Conservation (phyloP, 2,888 invertebrate genomes). For the Copidosoma aretas region DNA sequence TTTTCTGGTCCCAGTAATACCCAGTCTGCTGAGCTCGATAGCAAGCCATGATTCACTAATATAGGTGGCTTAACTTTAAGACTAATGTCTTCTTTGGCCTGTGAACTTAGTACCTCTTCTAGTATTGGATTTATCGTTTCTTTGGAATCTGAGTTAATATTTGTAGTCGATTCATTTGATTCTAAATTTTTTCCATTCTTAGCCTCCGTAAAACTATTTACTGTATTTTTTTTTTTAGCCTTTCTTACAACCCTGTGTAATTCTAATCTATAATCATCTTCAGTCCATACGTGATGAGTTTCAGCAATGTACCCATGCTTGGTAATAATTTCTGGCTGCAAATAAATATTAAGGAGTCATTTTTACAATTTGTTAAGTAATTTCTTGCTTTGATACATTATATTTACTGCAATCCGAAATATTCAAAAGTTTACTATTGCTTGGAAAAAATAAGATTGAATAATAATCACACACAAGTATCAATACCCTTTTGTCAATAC, state of each 20-base stretch:
- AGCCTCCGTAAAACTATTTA: slow-evolving; percentile 20
- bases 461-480: too few species aligned
- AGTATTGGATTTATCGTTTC: slow-evolving; percentile 8
- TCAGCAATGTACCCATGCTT: slow-evolving; percentile 62
- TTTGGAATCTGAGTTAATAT: slow-evolving; percentile 15
- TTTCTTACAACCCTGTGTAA: slow-evolving; percentile 61
- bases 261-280: slow-evolving; percentile 64
- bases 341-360: slow-evolving; percentile 33
- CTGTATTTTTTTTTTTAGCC: slow-evolving; percentile 37
- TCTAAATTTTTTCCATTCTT: slow-evolving; percentile 28
- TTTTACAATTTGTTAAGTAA: too few species aligned
- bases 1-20: slow-evolving; percentile 57
- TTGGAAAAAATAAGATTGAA: too few species aligned
- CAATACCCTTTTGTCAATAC: too few species aligned
- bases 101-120: slow-evolving; percentile 25
- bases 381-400: too few species aligned
- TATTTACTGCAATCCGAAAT: too few species aligned
- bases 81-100: slow-evolving; percentile 28
- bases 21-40: slow-evolving; percentile 59
- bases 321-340: slow-evolving; percentile 63
- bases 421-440: too few species aligned
- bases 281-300: slow-evolving; percentile 62
- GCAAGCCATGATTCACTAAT: slow-evolving; percentile 55
- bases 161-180: neutral
- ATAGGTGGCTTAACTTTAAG: slow-evolving; percentile 48